phyloP scores from a whole-genome alignment of 1,140 invertebrate species.

The Eriosoma lanigerum region DNA sequence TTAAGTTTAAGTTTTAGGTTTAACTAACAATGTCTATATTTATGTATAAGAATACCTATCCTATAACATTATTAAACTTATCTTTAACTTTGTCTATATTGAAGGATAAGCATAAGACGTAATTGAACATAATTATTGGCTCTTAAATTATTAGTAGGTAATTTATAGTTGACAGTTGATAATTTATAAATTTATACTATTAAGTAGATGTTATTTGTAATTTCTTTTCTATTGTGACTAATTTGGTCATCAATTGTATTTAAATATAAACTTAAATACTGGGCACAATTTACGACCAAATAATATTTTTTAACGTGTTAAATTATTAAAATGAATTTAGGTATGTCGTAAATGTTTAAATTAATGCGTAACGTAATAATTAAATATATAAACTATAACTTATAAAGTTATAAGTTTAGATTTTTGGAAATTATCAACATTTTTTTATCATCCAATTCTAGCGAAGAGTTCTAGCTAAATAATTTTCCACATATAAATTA shows the following conservation, averaged over 20 bases:
- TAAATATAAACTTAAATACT: slow-evolving; percentile 5
- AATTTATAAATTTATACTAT: background rate
- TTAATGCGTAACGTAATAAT: no score
- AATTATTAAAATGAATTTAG: background rate
- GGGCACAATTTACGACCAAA: slow-evolving; percentile 22
- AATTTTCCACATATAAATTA: no score
- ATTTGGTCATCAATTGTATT: slow-evolving; percentile 11
- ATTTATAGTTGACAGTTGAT: no score
- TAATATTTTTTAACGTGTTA: background rate
- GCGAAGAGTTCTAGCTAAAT: no score
- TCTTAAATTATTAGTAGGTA: background rate
- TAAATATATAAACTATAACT: no score
- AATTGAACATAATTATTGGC: no score
- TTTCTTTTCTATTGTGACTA: background rate
- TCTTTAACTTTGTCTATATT: background rate
- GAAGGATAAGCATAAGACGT: no score
- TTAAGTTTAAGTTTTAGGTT: background rate
- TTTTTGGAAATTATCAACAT: background rate
- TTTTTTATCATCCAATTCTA: no score
- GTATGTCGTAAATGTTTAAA: no score
- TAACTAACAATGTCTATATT: background rate
- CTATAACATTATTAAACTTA: background rate
- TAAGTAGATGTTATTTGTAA: background rate
- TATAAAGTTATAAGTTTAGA: no score
- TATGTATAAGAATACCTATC: background rate